phyloP scores from a whole-genome alignment of 2,113 vertebrate genomes.

The Hepsetus odoe region DNA sequence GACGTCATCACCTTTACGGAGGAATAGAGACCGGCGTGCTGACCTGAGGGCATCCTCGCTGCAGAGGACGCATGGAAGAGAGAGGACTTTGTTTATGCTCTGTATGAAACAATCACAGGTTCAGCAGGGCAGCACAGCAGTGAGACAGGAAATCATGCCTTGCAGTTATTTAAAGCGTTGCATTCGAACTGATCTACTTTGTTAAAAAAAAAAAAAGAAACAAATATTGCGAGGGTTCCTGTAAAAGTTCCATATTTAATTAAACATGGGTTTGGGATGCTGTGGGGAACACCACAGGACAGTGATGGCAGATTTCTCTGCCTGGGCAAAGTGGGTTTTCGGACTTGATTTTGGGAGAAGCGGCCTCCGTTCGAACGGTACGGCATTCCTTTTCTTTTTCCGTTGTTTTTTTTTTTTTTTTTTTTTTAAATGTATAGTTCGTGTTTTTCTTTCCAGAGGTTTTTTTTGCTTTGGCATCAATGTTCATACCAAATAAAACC shows the following conservation, averaged over 20 bases:
- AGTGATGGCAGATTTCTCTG: not conserved
- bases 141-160: slow-evolving; percentile 13
- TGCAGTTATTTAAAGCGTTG: slow-evolving; percentile 55
- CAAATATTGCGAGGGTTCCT: not conserved
- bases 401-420: not conserved
- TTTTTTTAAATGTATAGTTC: not conserved
- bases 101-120: slow-evolving; percentile 36
- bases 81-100: slow-evolving; percentile 37
- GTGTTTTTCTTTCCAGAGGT: slow-evolving; percentile 24
- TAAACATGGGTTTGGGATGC: slow-evolving; percentile 10
- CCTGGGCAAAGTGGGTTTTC: not conserved
- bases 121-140: not conserved
- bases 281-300: not conserved
- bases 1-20: slow-evolving; percentile 88
- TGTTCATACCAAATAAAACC: slow-evolving; percentile 75
- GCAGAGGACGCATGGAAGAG: not conserved
- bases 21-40: slow-evolving; percentile 66
- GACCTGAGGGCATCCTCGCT: not conserved
- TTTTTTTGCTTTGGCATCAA: slow-evolving; percentile 54
- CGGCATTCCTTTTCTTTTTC: slow-evolving; percentile 3
- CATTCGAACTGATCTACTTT: slow-evolving; percentile 55
- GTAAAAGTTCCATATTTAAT: slow-evolving; percentile 41
- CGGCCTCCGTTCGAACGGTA: not conserved
- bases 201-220: too few species aligned
- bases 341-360: slow-evolving; percentile 26